Evolutionary conservation across 2,888 invertebrate genomes (phyloP).

Genomic region (Drosophila nr. fundita): DNA sequence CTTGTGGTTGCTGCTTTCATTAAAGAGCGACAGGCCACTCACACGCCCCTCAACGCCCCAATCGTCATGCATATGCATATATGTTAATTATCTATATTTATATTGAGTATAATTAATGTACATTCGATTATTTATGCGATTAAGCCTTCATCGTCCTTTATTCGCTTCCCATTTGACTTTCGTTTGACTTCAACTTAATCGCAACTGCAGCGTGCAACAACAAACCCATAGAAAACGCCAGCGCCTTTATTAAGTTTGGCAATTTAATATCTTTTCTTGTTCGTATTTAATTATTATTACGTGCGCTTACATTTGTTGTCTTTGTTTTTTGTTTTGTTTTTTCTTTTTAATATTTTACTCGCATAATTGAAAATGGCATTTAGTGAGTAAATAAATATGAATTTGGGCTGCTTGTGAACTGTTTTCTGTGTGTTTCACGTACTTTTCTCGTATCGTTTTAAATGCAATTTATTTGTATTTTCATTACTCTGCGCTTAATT

Average conservation of each 20-base stretch:
- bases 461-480: slow-evolving; percentile 74
- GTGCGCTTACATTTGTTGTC: background rate
- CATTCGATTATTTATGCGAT: slow-evolving; percentile 66
- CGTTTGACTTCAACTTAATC: slow-evolving; percentile 22
- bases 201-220: slow-evolving; percentile 16
- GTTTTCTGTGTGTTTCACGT: slow-evolving; percentile 8
- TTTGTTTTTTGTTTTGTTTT: background rate
- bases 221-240: slow-evolving; percentile 16
- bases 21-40: slow-evolving; percentile 44
- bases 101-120: slow-evolving; percentile 42
- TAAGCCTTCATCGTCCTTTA: slow-evolving; percentile 45
- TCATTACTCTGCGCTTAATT: slow-evolving; percentile 56
- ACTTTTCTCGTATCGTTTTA: slow-evolving; percentile 57
- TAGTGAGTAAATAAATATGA: slow-evolving; percentile 66
- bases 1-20: slow-evolving; percentile 66
- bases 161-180: slow-evolving; percentile 39
- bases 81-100: slow-evolving; percentile 15
- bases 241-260: slow-evolving; percentile 18
- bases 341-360: background rate
- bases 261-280: slow-evolving; percentile 8
- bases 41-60: slow-evolving; percentile 29
- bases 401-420: slow-evolving; percentile 17
- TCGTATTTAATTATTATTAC: slow-evolving; percentile 2
- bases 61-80: slow-evolving; percentile 5
- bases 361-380: slow-evolving; percentile 56